phyloP scores from a whole-genome alignment of 1,140 invertebrate species.

The Meteorus sp. region DNA sequence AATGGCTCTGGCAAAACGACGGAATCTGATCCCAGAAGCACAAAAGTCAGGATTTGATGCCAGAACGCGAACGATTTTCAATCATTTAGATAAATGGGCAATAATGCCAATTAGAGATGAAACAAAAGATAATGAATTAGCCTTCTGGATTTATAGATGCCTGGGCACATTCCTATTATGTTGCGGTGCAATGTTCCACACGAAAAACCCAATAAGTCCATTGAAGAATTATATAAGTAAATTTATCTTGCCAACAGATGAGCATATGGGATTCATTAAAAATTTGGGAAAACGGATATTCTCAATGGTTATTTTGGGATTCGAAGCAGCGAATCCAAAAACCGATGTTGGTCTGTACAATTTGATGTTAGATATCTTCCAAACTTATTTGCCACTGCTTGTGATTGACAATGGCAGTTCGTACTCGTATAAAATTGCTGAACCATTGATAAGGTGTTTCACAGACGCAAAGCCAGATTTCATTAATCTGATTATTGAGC shows the following conservation, averaged over 20 bases:
- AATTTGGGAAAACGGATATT: constrained; percentile 47
- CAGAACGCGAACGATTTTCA: constrained; percentile 43
- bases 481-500: constrained; percentile 43
- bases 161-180: constrained; percentile 47
- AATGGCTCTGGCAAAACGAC: constrained; percentile 23
- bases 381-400: constrained; percentile 49
- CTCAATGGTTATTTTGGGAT: constrained; percentile 47
- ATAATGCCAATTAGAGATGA: constrained; percentile 46
- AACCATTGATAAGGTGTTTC: constrained; percentile 47
- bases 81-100: constrained; percentile 52
- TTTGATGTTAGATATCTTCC: constrained; percentile 46
- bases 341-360: constrained; percentile 45
- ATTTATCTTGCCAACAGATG: constrained; percentile 41
- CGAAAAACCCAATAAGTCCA: constrained; percentile 47
- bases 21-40: not conserved
- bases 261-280: constrained; percentile 36
- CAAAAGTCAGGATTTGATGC: constrained; percentile 31
- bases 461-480: constrained; percentile 40
- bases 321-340: constrained; percentile 45
- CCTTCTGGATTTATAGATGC: constrained; percentile 48
- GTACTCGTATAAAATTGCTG: constrained; percentile 38
- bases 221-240: constrained; percentile 44
- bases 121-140: constrained; percentile 41
- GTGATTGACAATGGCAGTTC: constrained; percentile 30
- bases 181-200: constrained; percentile 45